Percentiles rank a stretch among this genome's conserved stretches.
Evolutionary conservation across 2,113 vertebrate genomes (phyloP).

Genomic region (Fukomys damarensis): DNA sequence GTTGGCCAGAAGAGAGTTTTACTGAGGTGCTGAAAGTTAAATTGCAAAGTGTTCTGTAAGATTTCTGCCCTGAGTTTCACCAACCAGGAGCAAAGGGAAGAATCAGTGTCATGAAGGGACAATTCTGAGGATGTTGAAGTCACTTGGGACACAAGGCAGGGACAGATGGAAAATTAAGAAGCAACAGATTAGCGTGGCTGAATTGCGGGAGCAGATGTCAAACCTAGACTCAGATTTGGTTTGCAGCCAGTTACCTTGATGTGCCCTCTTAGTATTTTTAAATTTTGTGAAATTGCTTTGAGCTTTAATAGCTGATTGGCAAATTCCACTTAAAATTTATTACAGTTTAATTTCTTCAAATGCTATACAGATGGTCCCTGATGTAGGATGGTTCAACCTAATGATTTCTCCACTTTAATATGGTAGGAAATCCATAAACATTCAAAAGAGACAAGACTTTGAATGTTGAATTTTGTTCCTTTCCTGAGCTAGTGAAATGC

Average conservation of each 20-base stretch:
- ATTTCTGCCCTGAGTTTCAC: not conserved
- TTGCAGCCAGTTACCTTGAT: not conserved
- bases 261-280: not conserved
- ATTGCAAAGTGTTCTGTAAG: not conserved
- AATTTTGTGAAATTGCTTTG: not conserved
- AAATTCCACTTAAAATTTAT: not conserved
- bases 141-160: too few relatives aligned
- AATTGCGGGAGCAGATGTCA: not conserved
- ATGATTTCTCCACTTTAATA: not conserved
- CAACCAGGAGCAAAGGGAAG: not conserved
- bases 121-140: not conserved
- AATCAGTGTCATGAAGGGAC: not conserved
- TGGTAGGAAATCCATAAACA: not conserved
- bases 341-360: not conserved
- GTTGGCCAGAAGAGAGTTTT: not conserved
- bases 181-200: not conserved
- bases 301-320: not conserved
- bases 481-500: not conserved
- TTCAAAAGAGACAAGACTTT: not conserved
- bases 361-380: not conserved
- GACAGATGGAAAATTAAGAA: not conserved
- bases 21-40: not conserved
- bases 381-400: not conserved
- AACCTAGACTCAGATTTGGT: not conserved
- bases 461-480: not conserved